Evolutionary conservation across 2,797 vertebrate genomes (phyloP), one percentile per base, ranked within the genome.

Genomic region (Parotocinclus haroldoi): DNA sequence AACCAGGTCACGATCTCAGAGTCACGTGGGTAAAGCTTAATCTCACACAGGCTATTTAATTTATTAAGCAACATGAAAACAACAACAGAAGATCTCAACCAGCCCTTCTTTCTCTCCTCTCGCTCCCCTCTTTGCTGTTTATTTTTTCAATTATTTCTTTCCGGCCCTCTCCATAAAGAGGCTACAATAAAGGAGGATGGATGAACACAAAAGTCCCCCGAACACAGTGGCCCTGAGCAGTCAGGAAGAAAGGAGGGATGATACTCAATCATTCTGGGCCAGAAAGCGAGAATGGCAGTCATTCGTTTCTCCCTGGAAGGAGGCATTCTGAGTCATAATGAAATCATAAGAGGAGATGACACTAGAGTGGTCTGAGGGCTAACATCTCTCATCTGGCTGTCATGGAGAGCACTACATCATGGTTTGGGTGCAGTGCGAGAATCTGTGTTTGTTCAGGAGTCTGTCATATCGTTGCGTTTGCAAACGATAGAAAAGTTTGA

Each of bases 321-420:
- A 63, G 67, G 66, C 64, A 49, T 56, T 70, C 65, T 27, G n/a
- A 12, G 39, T 54, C 54, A 54, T 82, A 79, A 86, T 80, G 79
- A 83, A 83, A 79, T 73, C 76, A 75, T 82, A 81, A 83, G 76
- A 59, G 74, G 70, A 69, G 69, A 78, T 79, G 82, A 81, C 79
- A 79, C 74, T 52, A 63, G 63, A 62, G 75, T 69, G 68, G 64
- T 68, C 61, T 36, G 60, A 55, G 68, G 68, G 68, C 62, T 8
- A 16, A 14, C 9, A 12, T 61, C 75, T 75, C 74, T 77, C 70
- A 69, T 19, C 58, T 54, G 13, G 38, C 45, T 57, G 51, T 63
- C n/a, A 14, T 11, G 3, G 61, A 60, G 75, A 72, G 56, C 58
- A 66, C 57, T 68, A 27, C 58, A 61, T 73, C 58, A 69, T 73